phyloP scores from a whole-genome alignment of 2,888 invertebrate genomes.

The Cosmopolites sordidus region DNA sequence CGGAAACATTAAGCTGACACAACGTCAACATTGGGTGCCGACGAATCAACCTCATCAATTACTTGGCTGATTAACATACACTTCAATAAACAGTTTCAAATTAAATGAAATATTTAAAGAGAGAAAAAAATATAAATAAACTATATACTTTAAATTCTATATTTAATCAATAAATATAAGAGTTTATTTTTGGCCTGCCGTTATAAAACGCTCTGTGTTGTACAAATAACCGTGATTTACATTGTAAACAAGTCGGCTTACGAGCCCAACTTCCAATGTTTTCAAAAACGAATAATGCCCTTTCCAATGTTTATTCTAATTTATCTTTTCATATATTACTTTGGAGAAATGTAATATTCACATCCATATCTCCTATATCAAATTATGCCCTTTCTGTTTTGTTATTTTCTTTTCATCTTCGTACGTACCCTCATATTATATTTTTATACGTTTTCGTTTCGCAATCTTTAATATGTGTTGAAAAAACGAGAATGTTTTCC shows the following conservation, averaged over 20 bases:
- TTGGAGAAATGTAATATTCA: constrained; percentile 5
- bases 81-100: too few relatives aligned
- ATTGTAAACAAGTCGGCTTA: neutral
- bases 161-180: too few relatives aligned
- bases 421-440: constrained; percentile 7
- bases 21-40: too few relatives aligned
- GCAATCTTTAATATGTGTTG: constrained; percentile 16
- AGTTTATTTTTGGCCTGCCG: too few relatives aligned
- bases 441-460: constrained; percentile 15
- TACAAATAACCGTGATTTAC: neutral
- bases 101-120: too few relatives aligned
- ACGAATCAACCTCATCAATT: too few relatives aligned
- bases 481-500: constrained; percentile 16
- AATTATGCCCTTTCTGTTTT: constrained; percentile 11
- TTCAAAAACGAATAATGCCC: neutral
- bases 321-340: constrained; percentile 1
- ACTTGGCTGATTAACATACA: too few relatives aligned
- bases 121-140: too few relatives aligned
- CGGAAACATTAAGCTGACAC: too few relatives aligned
- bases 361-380: constrained; percentile 7
- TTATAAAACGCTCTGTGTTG: too few relatives aligned
- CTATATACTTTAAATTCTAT: too few relatives aligned
- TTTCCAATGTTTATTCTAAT: constrained; percentile 1
- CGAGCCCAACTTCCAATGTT: constrained; percentile 5
- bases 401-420: constrained; percentile 14